Conservation (phyloP, 2,797 vertebrate species). For the Lutjanus campechanus region DNA sequence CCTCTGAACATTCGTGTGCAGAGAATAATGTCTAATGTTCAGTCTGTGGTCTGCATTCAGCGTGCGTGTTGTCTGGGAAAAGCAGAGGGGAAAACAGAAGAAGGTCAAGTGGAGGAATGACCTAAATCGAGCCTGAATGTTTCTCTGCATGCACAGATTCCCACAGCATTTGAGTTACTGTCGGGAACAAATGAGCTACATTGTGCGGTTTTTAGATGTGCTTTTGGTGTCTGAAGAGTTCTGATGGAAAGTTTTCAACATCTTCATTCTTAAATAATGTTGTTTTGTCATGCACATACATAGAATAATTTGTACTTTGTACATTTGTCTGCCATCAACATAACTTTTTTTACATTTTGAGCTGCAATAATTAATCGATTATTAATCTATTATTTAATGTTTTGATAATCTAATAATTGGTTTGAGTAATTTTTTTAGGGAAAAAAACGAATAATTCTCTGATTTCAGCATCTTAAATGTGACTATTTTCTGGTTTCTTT, state of each 20-base stretch:
- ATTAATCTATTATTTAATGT: too few species aligned
- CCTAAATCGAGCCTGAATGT: neutral
- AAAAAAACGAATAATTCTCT: too few species aligned
- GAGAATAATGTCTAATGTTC: neutral
- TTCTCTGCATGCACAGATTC: slow-evolving; percentile 1
- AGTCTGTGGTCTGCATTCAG: slow-evolving; percentile 1
- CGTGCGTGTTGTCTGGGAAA: slow-evolving; percentile 8
- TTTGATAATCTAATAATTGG: too few species aligned
- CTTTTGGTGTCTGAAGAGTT: neutral
- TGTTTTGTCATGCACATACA: neutral
- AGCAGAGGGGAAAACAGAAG: neutral
- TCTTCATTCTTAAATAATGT: too few species aligned
- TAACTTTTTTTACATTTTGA: too few species aligned
- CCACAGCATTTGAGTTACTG: neutral
- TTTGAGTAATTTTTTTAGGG: too few species aligned
- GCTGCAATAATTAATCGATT: too few species aligned
- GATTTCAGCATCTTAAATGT: too few species aligned
- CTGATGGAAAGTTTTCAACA: neutral
- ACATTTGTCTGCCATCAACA: neutral
- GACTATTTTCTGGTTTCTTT: too few species aligned
- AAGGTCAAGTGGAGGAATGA: slow-evolving; percentile 22
- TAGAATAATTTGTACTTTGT: neutral
- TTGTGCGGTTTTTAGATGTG: neutral
- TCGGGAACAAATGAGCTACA: neutral
- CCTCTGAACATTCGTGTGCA: neutral